These are phyloP conservation scores for Spialia ferax DNA, from an alignment of 2,888 invertebrate species.

Conservation along the genomic window DNA sequence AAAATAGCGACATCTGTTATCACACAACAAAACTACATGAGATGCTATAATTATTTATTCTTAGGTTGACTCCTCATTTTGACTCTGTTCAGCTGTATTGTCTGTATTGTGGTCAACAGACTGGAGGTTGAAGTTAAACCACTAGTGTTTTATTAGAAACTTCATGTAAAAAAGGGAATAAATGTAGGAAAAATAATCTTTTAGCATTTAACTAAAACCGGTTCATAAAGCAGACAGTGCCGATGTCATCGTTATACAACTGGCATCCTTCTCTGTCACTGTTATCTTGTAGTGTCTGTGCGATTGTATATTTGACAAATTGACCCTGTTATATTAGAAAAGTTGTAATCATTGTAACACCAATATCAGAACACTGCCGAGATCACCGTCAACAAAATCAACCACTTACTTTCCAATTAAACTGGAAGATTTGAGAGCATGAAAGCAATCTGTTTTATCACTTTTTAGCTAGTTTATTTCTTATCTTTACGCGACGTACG, in stretches of 20 bases:
- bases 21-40: neutral
- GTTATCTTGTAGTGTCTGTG: neutral
- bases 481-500: neutral
- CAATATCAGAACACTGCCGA: neutral
- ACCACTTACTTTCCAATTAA: neutral
- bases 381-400: neutral
- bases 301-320: neutral
- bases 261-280: neutral
- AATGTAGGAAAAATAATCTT: too few relatives aligned
- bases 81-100: too few relatives aligned
- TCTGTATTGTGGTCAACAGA: too few relatives aligned
- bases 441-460: neutral
- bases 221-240: too few relatives aligned
- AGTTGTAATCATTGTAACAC: neutral
- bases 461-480: neutral
- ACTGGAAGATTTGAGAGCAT: neutral
- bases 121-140: too few relatives aligned
- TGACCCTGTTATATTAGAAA: neutral
- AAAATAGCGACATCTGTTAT: constrained; percentile 24
- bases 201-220: too few relatives aligned
- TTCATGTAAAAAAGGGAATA: too few relatives aligned
- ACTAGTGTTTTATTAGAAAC: too few relatives aligned
- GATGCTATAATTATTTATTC: neutral
- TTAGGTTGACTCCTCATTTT: neutral
- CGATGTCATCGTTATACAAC: neutral